Percentiles rank a stretch among this genome's conserved stretches.
phyloP scores from a whole-genome alignment of 2,797 vertebrate genomes.

The Gobio occitaniae region DNA sequence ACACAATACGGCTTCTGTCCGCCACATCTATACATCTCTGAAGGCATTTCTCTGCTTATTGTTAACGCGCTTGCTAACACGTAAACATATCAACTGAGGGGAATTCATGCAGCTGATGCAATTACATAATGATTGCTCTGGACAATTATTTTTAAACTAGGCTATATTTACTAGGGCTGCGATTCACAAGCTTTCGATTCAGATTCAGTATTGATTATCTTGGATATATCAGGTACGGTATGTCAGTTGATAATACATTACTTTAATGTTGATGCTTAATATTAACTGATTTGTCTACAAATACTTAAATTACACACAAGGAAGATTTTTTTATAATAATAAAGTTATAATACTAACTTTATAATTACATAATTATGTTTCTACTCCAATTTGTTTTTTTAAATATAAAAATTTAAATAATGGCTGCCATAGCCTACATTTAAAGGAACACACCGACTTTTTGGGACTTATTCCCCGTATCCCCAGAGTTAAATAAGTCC shows the following conservation, averaged over 20 bases:
- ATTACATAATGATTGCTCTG: neutral
- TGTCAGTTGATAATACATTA: neutral
- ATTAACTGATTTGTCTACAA: too few species aligned
- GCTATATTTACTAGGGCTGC: neutral
- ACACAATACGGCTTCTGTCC: conserved; percentile 46
- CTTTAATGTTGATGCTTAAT: neutral
- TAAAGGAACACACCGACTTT: too few species aligned
- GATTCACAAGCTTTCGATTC: neutral
- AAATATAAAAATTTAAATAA: too few species aligned
- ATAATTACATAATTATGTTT: neutral
- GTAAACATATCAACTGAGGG: neutral
- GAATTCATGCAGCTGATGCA: neutral
- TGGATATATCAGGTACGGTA: neutral
- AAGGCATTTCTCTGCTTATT: conserved; percentile 29
- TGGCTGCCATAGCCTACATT: too few species aligned
- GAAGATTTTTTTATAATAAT: too few species aligned
- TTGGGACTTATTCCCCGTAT: too few species aligned
- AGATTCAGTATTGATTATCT: neutral
- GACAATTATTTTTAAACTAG: neutral
- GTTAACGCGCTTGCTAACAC: conserved; percentile 21
- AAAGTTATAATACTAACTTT: neutral
- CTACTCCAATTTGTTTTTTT: too few species aligned
- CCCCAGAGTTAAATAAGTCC: too few species aligned
- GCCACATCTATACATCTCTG: conserved; percentile 46
- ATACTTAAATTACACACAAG: too few species aligned